Conservation (phyloP, 2,888 invertebrate genomes). For the Cotesia congregata region DNA sequence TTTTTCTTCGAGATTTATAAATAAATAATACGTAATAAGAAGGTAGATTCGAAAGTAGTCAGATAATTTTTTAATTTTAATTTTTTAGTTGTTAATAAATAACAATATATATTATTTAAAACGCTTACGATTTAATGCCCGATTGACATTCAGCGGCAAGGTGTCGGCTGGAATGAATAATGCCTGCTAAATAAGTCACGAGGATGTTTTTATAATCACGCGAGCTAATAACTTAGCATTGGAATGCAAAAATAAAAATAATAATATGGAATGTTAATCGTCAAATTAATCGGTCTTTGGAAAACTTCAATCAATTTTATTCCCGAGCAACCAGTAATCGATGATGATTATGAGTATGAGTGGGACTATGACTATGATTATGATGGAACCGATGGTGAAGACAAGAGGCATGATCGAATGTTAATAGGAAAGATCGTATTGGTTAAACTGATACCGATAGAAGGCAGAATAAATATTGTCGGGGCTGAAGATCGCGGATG, state of each 20-base stretch:
- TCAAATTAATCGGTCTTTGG: not conserved
- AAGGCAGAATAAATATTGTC: too few relatives aligned
- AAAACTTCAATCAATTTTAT: not conserved
- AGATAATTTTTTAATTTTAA: not conserved
- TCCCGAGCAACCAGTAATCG: not conserved
- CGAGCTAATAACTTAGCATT: constrained; percentile 13
- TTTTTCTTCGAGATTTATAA: not conserved
- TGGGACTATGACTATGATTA: not conserved
- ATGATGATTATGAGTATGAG: not conserved
- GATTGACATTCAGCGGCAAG: constrained; percentile 23
- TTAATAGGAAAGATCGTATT: constrained; percentile 8
- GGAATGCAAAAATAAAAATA: constrained; percentile 8
- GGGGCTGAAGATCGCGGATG: too few relatives aligned
- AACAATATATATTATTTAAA: not conserved
- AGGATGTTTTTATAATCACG: constrained; percentile 24
- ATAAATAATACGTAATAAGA: not conserved
- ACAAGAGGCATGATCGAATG: constrained; percentile 21
- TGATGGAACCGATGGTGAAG: not conserved
- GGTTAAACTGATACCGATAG: not conserved
- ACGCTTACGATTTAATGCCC: constrained; percentile 5
- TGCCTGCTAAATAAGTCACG: constrained; percentile 23
- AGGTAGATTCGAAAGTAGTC: constrained; percentile 10
- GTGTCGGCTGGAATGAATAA: constrained; percentile 24
- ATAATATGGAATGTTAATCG: constrained; percentile 11
- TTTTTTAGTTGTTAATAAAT: too few relatives aligned